Evolutionary conservation across 2,113 vertebrate species (phyloP), one percentile per base, ranked within the genome.

Genomic region (Agapornis roseicollis): DNA sequence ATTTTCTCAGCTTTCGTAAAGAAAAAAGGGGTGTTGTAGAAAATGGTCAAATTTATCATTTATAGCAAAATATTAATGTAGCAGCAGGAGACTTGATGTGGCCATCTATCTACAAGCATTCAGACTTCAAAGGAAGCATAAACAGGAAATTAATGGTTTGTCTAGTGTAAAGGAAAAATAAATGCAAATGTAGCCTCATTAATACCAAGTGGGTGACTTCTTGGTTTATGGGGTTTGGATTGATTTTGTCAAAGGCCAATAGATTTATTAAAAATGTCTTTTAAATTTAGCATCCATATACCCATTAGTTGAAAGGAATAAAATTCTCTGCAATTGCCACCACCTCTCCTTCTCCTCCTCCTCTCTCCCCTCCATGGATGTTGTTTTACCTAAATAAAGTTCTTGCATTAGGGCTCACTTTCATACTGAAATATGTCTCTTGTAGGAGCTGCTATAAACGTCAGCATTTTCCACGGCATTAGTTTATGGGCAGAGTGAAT

Each of bases 221-320:
- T 98, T 98, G 98, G 98, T 98, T 98, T 98, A 98, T 98, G 98
- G 97, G 96, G 96, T 98, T 98, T 97, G 98, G 98, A 98, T 98
- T 98, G 98, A 98, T 98, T 98, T 98, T 98, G 98, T 98, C 98
- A 98, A 98, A 98, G 97, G 97, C 98, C 98, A 98, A 98, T 98
- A 98, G 98, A 98, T 98, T 98, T 98, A 98, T 98, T 98, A 82
- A 97, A 98, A 98, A 97, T 98, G 98, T 98, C 97, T 98, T 98
- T 98, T 98, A 97, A 98, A 98, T 98, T 98, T 98, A 98, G 97
- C 97, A 98, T 98, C 97, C 97, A 69, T 97, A 97, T 96, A 97
- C 96, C 97, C 97, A 98, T 98, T 98, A 98, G 97, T 92, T 98
- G 97, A 98, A 97, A 98, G 98, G 97, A 98, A 98, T 98, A 98